These are phyloP conservation scores for Alloscopus bannaensis DNA, from an alignment of 2,888 invertebrate genomes.

Conservation along the genomic window DNA sequence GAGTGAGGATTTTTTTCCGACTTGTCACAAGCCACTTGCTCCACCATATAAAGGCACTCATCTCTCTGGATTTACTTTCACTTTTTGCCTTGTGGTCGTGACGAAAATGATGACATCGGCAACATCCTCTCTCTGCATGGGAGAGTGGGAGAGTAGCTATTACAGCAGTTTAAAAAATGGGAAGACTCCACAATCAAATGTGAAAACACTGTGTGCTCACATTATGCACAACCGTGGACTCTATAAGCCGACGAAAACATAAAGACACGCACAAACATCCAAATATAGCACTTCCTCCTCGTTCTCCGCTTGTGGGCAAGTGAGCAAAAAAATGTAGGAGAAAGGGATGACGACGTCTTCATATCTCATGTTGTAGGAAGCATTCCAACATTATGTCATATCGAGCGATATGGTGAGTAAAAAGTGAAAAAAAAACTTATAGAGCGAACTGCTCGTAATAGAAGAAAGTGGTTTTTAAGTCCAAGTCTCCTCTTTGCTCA, in stretches of 20 bases:
- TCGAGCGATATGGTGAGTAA: neutral
- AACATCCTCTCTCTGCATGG: neutral
- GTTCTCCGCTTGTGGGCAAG: too few species aligned
- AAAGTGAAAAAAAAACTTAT: constrained; percentile 16
- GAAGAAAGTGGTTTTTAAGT: constrained; percentile 16
- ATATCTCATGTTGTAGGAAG: constrained; percentile 20
- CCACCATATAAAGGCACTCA: too few species aligned
- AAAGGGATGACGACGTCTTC: constrained; percentile 8
- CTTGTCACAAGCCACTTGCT: too few species aligned
- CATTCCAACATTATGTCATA: constrained; percentile 16
- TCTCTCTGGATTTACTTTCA: constrained; percentile 38
- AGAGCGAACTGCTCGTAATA: neutral
- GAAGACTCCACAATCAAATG: constrained; percentile 10
- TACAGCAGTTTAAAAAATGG: constrained; percentile 12
- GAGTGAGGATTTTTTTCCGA: too few species aligned
- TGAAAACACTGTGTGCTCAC: constrained; percentile 25
- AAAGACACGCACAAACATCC: neutral
- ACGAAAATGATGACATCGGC: neutral
- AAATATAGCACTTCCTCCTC: too few species aligned
- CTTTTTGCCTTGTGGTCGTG: constrained; percentile 17
- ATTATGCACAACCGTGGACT: constrained; percentile 31
- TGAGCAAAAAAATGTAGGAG: neutral
- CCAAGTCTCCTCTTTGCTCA: constrained; percentile 13
- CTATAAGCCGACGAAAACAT: constrained; percentile 3
- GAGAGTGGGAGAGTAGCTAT: neutral